Base-by-base conservation (phyloP, 2,113 vertebrate species). In the Pseudopodoces humilis region DNA sequence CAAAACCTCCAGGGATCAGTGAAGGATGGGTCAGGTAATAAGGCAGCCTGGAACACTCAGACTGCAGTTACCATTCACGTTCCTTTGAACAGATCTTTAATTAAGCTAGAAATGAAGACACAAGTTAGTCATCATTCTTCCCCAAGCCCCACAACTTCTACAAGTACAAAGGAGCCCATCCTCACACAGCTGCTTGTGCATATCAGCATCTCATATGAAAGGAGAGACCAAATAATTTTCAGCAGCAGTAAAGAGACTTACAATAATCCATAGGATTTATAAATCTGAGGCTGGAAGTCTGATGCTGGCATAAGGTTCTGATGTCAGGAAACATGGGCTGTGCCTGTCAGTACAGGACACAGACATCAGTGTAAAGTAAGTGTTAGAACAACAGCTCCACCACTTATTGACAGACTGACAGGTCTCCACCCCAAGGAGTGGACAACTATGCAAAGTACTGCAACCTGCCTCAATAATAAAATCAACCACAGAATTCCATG, bases 261-360 rank as follows among this genome's bases (percentile, higher is more conserved):
- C n/a, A 94, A 96, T 71, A 97, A 97, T 97, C 95, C 96, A 96
- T 94, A 96, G 96, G 96, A 97, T 97, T 96, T 67, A 97, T 96
- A 97, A 92, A 90, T 33, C 71, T 80, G 90, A 96, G 75, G 85
- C 94, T 88, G 82, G 83, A 89, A n/a, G 52, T 31, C 70, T 74
- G 86, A 79, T 10, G 84, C 74, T 79, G 89, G 83, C 20, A 2
- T 23, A 53, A 95, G 67, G 82, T 90, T 92, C 43, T 62, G 39
- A 39, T 67, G 84, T n/a, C 43, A 23, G 31, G 86, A 67, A 80
- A 70, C 31, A 20, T 1, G 2, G 25, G 46, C 31, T 19, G 77
- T 47, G 62, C 91, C 69, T 12, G 4, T 44, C 39, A 24, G 76
- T 69, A 75, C 8, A n/a, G 83, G 68, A 60, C 41, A n/a, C 2